Evolutionary conservation across 1,140 invertebrate species (phyloP), one percentile per base, ranked within the genome.

Genomic region (Drosophila sturtevanti): DNA sequence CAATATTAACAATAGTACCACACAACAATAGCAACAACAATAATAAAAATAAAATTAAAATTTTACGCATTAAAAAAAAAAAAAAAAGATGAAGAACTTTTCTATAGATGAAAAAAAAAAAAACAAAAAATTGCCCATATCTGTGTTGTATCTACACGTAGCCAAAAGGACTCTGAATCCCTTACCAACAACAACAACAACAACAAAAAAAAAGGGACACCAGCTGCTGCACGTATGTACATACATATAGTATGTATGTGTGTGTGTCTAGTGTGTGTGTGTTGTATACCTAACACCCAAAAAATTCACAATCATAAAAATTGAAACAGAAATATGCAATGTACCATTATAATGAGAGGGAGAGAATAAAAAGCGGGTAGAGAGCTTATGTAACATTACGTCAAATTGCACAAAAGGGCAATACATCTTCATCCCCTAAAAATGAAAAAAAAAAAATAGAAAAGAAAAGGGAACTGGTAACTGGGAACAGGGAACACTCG

Each of bases 381-480:
- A 81, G 85, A 87, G 84, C 84, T 87, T 87, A 84, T 87, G 84
- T 89, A 89, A 89, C 84, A 89, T 89, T 89, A 89, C 85, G 84
- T 89, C 84, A 89, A 89, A 89, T 89, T 69, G 79, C 77, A 80
- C 80, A 84, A 89, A 87, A 80, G 85, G 41, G 84, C 80, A 89
- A 89, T 89, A 89, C 85, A 89, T 89, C 84, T 89, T 89, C 84
- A 89, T 89, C 84, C 84, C 84, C 79, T 78, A 86, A 77, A 3
- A 31, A 4, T 24, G 1, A 24, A 31, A 31, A 31, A 31, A 62
- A 66, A 68, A 52, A 35, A 59, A 9, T 34, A 22, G n/a, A 5
- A 27, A 10, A 31, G 27, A 35, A 37, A 18, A 21, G 9, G 63
- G 56, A 66, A 63, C 55, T 62, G 72, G 37, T 7, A 48, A 16